These are phyloP conservation scores for Scolopax mira DNA, from an alignment of 2,113 vertebrate species.

Conservation along the genomic window DNA sequence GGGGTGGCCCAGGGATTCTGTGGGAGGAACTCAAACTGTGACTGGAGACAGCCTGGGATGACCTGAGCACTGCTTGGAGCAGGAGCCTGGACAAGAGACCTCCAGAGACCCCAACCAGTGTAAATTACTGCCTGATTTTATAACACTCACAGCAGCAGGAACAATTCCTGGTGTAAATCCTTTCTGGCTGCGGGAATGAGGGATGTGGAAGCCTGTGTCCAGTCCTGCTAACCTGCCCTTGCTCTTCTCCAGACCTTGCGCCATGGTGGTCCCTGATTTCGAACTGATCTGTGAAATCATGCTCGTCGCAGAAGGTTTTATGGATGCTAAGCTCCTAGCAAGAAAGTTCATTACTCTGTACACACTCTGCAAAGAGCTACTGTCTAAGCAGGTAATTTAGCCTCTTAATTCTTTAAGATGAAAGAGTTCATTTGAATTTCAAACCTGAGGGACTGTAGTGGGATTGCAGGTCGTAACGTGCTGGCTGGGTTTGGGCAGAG, in stretches of 20 bases:
- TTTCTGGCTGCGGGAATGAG: not conserved
- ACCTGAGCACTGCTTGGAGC: not conserved
- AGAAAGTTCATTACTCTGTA: constrained; percentile 80
- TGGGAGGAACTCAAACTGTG: not conserved
- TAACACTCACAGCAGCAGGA: not conserved
- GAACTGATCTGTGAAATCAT: constrained; percentile 82
- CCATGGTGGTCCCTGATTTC: constrained; percentile 80
- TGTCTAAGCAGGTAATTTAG: constrained; percentile 75
- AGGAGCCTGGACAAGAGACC: not conserved
- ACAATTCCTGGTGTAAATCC: too few relatives aligned
- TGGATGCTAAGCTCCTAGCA: constrained; percentile 75
- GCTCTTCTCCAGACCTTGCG: constrained; percentile 68
- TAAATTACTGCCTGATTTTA: not conserved
- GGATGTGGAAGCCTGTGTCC: fast-evolving
- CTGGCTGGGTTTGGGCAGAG: not conserved
- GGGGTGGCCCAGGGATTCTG: not conserved
- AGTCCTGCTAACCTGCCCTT: not conserved
- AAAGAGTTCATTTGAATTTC: not conserved
- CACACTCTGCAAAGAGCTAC: constrained; percentile 75
- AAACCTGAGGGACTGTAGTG: not conserved
- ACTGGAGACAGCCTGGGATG: not conserved
- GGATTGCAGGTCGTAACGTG: not conserved
- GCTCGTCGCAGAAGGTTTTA: constrained; percentile 80
- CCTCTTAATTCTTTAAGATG: not conserved
- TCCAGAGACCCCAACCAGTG: not conserved